phyloP scores from a whole-genome alignment of 1,140 invertebrate species.

The Drosophila ironensis region DNA sequence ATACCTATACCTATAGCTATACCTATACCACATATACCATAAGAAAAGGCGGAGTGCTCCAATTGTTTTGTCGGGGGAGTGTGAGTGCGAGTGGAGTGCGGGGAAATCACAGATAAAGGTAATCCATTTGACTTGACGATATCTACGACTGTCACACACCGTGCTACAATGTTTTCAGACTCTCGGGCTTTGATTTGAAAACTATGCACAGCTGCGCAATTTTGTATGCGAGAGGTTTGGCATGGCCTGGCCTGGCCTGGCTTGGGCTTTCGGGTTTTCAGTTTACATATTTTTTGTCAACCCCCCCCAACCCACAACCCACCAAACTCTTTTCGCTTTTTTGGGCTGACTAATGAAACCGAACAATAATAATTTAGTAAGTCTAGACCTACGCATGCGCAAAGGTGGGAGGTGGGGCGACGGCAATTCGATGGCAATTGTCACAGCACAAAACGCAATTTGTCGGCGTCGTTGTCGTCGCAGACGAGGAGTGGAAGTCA shows the following conservation, averaged over 20 bases:
- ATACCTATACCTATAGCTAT: too few relatives aligned
- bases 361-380: slow-evolving; percentile 80
- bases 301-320: too few relatives aligned
- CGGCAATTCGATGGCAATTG: slow-evolving; percentile 60
- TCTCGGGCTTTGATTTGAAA: slow-evolving; percentile 41
- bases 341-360: slow-evolving; percentile 74
- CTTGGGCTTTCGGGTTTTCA: slow-evolving; percentile 1
- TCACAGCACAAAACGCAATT: slow-evolving; percentile 59
- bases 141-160: slow-evolving; percentile 69
- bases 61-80: slow-evolving; percentile 44
- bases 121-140: slow-evolving; percentile 78
- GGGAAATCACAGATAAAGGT: slow-evolving; percentile 56
- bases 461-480: slow-evolving; percentile 30
- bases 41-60: slow-evolving; percentile 59
- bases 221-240: slow-evolving; percentile 36
- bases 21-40: slow-evolving; percentile 9
- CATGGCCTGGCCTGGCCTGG: not conserved
- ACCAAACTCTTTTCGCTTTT: slow-evolving; percentile 16
- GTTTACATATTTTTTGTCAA: too few relatives aligned
- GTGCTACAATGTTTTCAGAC: slow-evolving; percentile 22
- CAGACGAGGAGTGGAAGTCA: slow-evolving; percentile 52
- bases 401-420: slow-evolving; percentile 20
- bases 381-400: slow-evolving; percentile 75
- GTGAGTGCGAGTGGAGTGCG: not conserved
- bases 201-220: slow-evolving; percentile 70